A percentile compares a stretch with the other conserved stretches of the same genome.
phyloP scores from a whole-genome alignment of 1,140 invertebrate genomes.

The Heliconius hewitsoni region DNA sequence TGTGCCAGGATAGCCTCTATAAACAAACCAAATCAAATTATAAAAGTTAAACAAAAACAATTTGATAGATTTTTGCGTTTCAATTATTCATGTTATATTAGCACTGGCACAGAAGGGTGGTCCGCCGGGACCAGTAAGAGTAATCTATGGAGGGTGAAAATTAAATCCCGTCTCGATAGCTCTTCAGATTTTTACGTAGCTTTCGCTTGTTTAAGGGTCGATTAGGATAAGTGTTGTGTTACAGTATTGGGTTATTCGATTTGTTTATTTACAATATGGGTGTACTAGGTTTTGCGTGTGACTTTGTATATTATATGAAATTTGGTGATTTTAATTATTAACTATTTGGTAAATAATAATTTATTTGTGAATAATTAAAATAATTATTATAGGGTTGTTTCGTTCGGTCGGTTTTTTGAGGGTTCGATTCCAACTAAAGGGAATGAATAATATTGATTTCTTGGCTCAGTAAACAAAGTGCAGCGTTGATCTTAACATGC shows the following conservation, averaged over 20 bases:
- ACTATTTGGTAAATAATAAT: too few species aligned
- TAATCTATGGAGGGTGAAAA: slow-evolving; percentile 40
- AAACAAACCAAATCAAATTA: slow-evolving; percentile 8
- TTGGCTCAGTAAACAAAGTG: too few species aligned
- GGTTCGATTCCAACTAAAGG: too few species aligned
- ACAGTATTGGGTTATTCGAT: slow-evolving; percentile 1
- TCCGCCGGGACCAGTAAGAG: slow-evolving; percentile 26
- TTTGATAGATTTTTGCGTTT: slow-evolving; percentile 12
- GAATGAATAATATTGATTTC: too few species aligned
- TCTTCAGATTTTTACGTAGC: slow-evolving; percentile 38
- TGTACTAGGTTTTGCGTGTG: background rate
- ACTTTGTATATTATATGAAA: background rate
- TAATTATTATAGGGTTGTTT: too few species aligned
- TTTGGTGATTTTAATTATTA: background rate
- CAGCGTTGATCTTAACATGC: too few species aligned
- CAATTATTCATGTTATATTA: slow-evolving; percentile 18
- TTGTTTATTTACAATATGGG: slow-evolving; percentile 10
- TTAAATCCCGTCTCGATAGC: slow-evolving; percentile 37
- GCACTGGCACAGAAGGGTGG: slow-evolving; percentile 23
- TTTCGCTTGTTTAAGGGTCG: slow-evolving; percentile 38
- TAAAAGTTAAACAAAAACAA: slow-evolving; percentile 4
- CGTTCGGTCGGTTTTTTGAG: too few species aligned
- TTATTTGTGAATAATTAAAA: too few species aligned
- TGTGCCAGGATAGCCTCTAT: background rate
- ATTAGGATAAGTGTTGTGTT: slow-evolving; percentile 27